Conservation (phyloP, 1,140 invertebrate genomes). For the Phocides pigmalion region DNA sequence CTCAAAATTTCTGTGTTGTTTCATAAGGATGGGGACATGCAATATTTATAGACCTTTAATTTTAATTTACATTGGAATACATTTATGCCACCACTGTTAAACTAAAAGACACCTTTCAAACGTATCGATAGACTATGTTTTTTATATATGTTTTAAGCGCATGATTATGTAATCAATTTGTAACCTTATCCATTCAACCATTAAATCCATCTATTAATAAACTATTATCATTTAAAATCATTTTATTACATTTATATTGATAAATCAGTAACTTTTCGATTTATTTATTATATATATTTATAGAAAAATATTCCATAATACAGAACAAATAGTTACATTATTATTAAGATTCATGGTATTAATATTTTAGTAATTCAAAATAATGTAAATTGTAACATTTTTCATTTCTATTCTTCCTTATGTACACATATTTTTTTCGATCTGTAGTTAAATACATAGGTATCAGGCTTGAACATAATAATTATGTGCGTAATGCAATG, state of each 20-base stretch:
- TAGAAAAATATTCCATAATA: too few relatives aligned
- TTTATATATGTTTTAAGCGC: neutral
- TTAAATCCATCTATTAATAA: too few relatives aligned
- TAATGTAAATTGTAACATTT: too few relatives aligned
- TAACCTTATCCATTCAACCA: too few relatives aligned
- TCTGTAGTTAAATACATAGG: neutral
- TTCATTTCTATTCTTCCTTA: too few relatives aligned
- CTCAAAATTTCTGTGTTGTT: constrained; percentile 26
- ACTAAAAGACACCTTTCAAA: neutral
- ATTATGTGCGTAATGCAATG: neutral
- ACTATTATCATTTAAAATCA: too few relatives aligned
- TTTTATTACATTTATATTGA: too few relatives aligned
- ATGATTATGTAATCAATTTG: neutral
- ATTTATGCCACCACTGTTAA: neutral
- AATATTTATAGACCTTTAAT: constrained; percentile 11
- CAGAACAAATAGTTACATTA: too few relatives aligned
- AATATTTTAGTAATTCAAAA: too few relatives aligned
- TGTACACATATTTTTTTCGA: neutral
- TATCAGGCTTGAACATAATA: neutral
- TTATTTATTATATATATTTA: too few relatives aligned
- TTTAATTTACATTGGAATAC: neutral
- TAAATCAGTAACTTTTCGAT: too few relatives aligned
- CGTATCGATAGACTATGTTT: neutral
- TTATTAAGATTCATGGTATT: too few relatives aligned
- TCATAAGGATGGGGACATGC: constrained; percentile 24